These are phyloP conservation scores for Hyperoplus immaculatus DNA, from an alignment of 2,797 vertebrate species.

Conservation along the genomic window DNA sequence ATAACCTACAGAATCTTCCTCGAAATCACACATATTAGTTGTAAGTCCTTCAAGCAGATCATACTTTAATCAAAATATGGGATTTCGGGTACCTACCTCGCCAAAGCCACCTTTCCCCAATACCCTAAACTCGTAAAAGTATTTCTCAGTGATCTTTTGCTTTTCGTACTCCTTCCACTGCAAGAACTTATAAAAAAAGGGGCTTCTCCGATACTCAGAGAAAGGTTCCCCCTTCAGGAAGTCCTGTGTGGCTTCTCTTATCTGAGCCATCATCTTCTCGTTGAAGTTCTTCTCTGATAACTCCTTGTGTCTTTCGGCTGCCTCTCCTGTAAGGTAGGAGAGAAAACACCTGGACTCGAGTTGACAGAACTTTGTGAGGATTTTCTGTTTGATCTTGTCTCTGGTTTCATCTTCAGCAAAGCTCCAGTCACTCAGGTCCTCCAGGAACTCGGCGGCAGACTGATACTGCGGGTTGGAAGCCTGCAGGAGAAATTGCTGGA, in stretches of 20 bases:
- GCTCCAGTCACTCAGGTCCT: conserved; percentile 86
- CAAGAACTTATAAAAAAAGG: conserved; percentile 88
- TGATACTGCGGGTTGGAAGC: conserved; percentile 77
- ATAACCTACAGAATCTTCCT: background rate
- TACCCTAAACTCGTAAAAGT: conserved; percentile 91
- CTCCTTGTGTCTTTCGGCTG: conserved; percentile 75
- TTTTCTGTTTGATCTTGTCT: conserved; percentile 73
- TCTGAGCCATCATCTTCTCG: conserved; percentile 65
- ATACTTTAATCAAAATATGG: background rate
- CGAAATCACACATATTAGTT: background rate
- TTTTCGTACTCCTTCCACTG: conserved; percentile 93
- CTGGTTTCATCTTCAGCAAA: conserved; percentile 83
- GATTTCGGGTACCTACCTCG: conserved; percentile 85
- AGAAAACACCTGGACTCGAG: conserved; percentile 75
- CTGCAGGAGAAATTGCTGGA: conserved; percentile 86
- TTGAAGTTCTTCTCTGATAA: conserved; percentile 80
- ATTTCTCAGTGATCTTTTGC: conserved; percentile 87
- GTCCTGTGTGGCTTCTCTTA: conserved; percentile 81
- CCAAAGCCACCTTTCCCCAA: conserved; percentile 94
- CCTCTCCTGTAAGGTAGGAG: conserved; percentile 82
- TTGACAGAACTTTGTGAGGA: conserved; percentile 85
- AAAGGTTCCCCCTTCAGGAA: conserved; percentile 90
- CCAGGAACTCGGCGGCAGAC: conserved; percentile 84
- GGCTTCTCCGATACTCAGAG: conserved; percentile 86
- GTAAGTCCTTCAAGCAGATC: background rate